Conservation (phyloP, 2,797 vertebrate species). For the Sphaeramia orbicularis region DNA sequence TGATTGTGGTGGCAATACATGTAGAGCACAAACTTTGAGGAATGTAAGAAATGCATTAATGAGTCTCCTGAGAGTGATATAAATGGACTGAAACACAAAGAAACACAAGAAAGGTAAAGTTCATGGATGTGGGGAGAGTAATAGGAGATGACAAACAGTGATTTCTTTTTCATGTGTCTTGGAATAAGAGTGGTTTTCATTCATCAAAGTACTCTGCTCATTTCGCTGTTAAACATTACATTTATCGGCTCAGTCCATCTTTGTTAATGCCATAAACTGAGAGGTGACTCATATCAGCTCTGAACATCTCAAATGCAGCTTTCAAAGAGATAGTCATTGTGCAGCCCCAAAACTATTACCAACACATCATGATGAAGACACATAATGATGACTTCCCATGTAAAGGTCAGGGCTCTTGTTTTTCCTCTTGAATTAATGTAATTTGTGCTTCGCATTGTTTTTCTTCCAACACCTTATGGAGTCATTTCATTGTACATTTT, state of each 20-base stretch:
- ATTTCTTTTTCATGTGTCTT: constrained; percentile 51
- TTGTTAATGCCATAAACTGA: constrained; percentile 33
- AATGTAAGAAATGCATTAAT: no score
- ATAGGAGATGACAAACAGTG: constrained; percentile 13
- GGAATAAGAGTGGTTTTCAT: constrained; percentile 38
- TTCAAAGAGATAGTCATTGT: constrained; percentile 5
- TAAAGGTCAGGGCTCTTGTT: background rate
- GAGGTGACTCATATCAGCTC: constrained; percentile 1
- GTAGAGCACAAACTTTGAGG: no score
- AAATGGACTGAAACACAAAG: no score
- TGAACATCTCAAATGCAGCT: background rate
- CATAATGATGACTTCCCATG: background rate
- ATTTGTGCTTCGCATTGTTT: no score
- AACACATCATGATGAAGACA: background rate
- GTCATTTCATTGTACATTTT: background rate
- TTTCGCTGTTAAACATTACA: constrained; percentile 27
- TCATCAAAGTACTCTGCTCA: constrained; percentile 34
- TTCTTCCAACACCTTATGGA: no score
- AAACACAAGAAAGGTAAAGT: background rate
- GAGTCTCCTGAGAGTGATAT: background rate
- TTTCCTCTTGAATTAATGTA: background rate
- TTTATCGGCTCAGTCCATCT: constrained; percentile 22
- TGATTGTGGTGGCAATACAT: no score
- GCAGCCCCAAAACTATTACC: background rate
- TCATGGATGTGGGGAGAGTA: background rate